These are phyloP conservation scores for Origma solitaria DNA, from an alignment of 2,113 vertebrate species.

Conservation along the genomic window DNA sequence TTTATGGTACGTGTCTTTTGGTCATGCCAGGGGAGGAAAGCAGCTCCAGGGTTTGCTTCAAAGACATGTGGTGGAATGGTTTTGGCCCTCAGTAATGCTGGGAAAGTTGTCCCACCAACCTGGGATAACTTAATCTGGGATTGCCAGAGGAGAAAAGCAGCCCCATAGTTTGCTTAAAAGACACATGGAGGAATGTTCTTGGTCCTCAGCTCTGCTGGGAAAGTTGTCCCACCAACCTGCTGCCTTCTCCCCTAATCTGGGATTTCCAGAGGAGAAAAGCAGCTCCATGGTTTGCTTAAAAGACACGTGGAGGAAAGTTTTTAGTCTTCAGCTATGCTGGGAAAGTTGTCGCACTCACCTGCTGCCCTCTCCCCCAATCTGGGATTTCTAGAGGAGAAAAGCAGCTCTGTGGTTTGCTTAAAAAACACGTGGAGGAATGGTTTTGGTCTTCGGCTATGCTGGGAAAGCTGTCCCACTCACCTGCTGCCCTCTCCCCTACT, in stretches of 20 bases:
- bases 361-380: too few species aligned
- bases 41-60: not conserved
- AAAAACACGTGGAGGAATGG: rapidly evolving
- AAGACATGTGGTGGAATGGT: rapidly evolving
- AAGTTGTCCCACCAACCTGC: not conserved
- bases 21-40: not conserved
- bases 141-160: not conserved
- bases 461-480: not conserved
- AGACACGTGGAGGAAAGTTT: not conserved
- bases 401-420: not conserved
- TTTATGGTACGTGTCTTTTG: conserved; percentile 63
- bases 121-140: not conserved
- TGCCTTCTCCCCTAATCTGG: not conserved
- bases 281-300: not conserved
- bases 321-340: not conserved
- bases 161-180: not conserved
- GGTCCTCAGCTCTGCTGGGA: not conserved
- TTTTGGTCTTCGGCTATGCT: not conserved
- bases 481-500: too few species aligned
- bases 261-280: not conserved
- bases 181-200: not conserved
- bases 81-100: not conserved
- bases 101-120: not conserved
- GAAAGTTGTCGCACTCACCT: too few species aligned
- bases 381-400: too few species aligned